Evolutionary conservation across 2,797 vertebrate genomes (phyloP).

Genomic region (Bovichtus diacanthus): DNA sequence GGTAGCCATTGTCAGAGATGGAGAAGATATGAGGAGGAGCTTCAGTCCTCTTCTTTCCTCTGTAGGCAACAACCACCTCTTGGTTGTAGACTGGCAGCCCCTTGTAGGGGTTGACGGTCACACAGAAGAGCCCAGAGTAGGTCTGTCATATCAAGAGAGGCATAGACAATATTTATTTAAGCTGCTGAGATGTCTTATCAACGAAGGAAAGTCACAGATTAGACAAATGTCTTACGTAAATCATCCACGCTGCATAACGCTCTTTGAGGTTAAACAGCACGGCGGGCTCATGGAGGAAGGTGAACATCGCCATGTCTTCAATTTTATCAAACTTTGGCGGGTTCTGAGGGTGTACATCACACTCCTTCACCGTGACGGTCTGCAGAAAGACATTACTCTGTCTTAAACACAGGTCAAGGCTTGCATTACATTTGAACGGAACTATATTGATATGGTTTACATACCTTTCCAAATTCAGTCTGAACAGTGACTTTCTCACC

Average conservation of each 20-base stretch:
- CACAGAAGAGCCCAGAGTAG: slow-evolving; percentile 91
- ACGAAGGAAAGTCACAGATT: not conserved
- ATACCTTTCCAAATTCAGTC: slow-evolving; percentile 88
- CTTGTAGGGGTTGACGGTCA: slow-evolving; percentile 92
- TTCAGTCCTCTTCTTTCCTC: slow-evolving; percentile 92
- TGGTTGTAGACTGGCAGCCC: slow-evolving; percentile 90
- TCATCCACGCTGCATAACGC: slow-evolving; percentile 93
- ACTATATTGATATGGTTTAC: not conserved
- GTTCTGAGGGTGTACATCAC: slow-evolving; percentile 84
- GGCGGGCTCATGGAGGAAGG: slow-evolving; percentile 91
- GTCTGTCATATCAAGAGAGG: slow-evolving; percentile 75
- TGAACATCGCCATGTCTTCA: slow-evolving; percentile 95
- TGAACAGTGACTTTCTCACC: slow-evolving; percentile 89
- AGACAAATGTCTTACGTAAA: slow-evolving; percentile 74
- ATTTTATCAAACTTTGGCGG: slow-evolving; percentile 93
- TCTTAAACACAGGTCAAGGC: not conserved
- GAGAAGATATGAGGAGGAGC: slow-evolving; percentile 92
- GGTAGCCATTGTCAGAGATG: slow-evolving; percentile 85
- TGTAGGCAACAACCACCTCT: slow-evolving; percentile 88
- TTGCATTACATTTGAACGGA: not conserved
- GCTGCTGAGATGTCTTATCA: not conserved
- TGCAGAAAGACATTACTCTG: slow-evolving; percentile 45
- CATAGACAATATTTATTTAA: not conserved
- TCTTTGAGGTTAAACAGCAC: slow-evolving; percentile 95
- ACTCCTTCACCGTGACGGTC: slow-evolving; percentile 89